Base-by-base conservation (phyloP, 2,888 invertebrate species). In the Teleogryllus oceanicus region DNA sequence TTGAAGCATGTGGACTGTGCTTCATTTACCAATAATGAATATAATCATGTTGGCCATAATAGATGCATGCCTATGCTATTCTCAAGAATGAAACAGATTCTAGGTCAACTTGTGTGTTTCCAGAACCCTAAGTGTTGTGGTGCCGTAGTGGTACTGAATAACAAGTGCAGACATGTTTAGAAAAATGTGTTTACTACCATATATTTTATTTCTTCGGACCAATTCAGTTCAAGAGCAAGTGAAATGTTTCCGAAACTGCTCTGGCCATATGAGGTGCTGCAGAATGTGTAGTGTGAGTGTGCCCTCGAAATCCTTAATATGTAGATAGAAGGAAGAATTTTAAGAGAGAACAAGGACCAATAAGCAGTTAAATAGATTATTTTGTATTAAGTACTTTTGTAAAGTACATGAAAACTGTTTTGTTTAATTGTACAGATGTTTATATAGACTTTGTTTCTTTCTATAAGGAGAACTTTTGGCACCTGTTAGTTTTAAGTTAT, bases 301-400 rank as follows among this genome's bases (percentile, higher is more conserved):
- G 62, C 62, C 62, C 62, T 62, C 62, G 37, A 62, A 62, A 62
- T 62, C 62, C 62, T 62, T 62, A 62, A 62, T 62, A 62, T 62
- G 62, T 62, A 62, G 62, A 62, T 62, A 62, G n/a, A 62, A 18
- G 62, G 62, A 62, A 62, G 62, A 62, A 62, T 62, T 78, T 75
- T 50, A 75, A 79, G 51, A 76, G 18, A 79, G 16, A 21, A 51
- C 16, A 50, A 50, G 62, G 62, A 76, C 76, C 76, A 79, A 79
- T 50, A n/a, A 49, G 50, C 16, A 78, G 62, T 62, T 62, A 78
- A 18, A 78, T 50, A 20, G 37, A 74, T 21, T 76, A 75, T 37
- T 11, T 79, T 79, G 49, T 77, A 49, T 49, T 11, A 75, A 76
- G 76, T 79, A 50, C 79, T 79, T 50, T 75, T 79, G 74, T n/a